Percentiles rank a stretch among this genome's conserved stretches.
Evolutionary conservation across 2,113 vertebrate genomes (phyloP).

Genomic region (Ageneiosus marmoratus): DNA sequence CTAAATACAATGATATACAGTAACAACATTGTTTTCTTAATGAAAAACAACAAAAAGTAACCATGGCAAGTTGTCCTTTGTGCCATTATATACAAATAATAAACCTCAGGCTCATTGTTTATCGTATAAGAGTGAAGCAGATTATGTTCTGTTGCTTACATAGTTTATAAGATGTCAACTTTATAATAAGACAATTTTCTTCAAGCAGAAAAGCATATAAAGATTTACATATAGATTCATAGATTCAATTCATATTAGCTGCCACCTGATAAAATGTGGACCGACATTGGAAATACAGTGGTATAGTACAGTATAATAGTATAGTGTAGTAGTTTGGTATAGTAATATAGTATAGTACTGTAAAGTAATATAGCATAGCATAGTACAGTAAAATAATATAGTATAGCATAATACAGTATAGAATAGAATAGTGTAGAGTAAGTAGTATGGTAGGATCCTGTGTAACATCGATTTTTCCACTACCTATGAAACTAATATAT

Average conservation of each 20-base stretch:
- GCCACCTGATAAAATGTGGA: neutral
- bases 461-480: no score
- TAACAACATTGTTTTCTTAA: no score
- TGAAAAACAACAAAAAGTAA: no score
- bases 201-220: neutral
- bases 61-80: no score
- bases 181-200: neutral
- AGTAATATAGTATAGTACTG: neutral
- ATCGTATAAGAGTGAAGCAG: neutral
- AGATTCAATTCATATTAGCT: neutral
- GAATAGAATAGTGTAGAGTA: neutral
- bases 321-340: no score
- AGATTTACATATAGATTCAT: neutral
- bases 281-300: neutral
- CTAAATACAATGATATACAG: no score
- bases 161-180: neutral
- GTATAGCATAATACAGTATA: neutral
- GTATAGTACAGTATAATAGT: no score
- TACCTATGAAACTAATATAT: neutral
- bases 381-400: neutral
- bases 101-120: no score
- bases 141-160: neutral
- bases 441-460: no score
- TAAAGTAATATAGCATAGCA: neutral
- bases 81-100: no score